Base-by-base conservation (phyloP, 30 jellyfish, hydroid and myxozoan species). In the Chrysaora quinquecirrha region DNA sequence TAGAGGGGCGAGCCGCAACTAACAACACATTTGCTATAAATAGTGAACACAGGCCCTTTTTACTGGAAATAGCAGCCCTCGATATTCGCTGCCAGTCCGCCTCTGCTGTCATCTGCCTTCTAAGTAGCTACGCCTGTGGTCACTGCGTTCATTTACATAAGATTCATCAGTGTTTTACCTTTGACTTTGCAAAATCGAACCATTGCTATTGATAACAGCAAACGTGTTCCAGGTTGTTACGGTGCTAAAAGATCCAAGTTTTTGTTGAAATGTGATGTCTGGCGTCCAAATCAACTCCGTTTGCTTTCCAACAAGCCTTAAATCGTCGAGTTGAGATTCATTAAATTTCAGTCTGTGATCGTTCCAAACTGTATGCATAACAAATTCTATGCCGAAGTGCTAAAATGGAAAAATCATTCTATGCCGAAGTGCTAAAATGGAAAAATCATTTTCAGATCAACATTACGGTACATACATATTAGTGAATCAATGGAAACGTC, bases 221-320 rank as follows among this genome's bases (percentile, higher is more conserved):
- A 63, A 78, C 33, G 48, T 78, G 65, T 78, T 78, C 28, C 43
- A 76, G 18, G 60, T 64, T 14, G 89, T 78, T 9, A 78, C 58
- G 21, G 63, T 63, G 66, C 89, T 78, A 20, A 71, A 65, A 21
- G 30, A 20, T 18, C 76, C 89, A 10, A 78, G 48, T 48, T 78
- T 65, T 27, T 49, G 73, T 11, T 78, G 82, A 28, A 78, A 78
- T 0, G 89, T 63, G 27, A 65, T 30, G 28, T 78, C 89, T 64
- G 89, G 89, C 48, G 75, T 64, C 89, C 89, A 78, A 1, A 78
- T 43, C 23, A 78, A 34, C 4, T 78, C 89, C 21, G 52, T 50
- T 22, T 78, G 31, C 35, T 47, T 63, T 22, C 82, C 89, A 0
- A 67, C 82, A 50, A 78, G 64, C 62, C 89, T 47, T 20, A 78